Conservation (phyloP, 2,888 invertebrate genomes). For the Drosophila ustulata region DNA sequence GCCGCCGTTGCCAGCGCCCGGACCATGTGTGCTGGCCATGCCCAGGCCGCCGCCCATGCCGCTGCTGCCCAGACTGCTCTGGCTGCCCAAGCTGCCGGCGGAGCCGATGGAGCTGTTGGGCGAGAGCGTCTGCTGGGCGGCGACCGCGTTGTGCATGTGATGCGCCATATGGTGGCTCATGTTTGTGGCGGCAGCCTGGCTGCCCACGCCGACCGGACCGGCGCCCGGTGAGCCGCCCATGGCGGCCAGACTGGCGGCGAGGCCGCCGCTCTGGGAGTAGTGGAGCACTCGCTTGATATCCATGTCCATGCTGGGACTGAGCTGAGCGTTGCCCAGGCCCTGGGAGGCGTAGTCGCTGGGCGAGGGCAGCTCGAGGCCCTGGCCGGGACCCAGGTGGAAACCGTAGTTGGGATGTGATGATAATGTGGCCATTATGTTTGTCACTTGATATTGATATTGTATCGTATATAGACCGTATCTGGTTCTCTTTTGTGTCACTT, state of each 20-base stretch:
- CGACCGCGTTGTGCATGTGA: constrained; percentile 70
- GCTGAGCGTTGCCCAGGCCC: constrained; percentile 71
- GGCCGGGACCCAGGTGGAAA: constrained; percentile 82
- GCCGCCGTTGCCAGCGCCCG: constrained; percentile 27
- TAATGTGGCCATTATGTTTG: constrained; percentile 82
- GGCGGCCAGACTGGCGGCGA: constrained; percentile 83
- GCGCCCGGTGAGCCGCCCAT: constrained; percentile 84
- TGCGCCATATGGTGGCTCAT: constrained; percentile 83
- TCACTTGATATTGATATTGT: constrained; percentile 47
- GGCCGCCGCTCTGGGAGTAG: constrained; percentile 82
- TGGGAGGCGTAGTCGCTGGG: constrained; percentile 84
- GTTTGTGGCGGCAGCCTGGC: constrained; percentile 78
- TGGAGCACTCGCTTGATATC: constrained; percentile 85
- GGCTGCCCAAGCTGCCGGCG: constrained; percentile 66
- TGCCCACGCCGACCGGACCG: constrained; percentile 75
- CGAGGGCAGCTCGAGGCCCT: constrained; percentile 83
- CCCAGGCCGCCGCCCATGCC: constrained; percentile 71
- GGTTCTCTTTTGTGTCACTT: constrained; percentile 35
- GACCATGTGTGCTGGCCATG: constrained; percentile 45
- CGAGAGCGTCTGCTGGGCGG: constrained; percentile 81
- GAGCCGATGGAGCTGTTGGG: constrained; percentile 83
- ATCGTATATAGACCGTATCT: constrained; percentile 2
- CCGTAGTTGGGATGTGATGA: constrained; percentile 85
- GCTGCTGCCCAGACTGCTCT: constrained; percentile 68
- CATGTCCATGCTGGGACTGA: constrained; percentile 82